These are phyloP conservation scores for Macrotis lagotis DNA, from an alignment of 2,113 vertebrate species.

Conservation along the genomic window DNA sequence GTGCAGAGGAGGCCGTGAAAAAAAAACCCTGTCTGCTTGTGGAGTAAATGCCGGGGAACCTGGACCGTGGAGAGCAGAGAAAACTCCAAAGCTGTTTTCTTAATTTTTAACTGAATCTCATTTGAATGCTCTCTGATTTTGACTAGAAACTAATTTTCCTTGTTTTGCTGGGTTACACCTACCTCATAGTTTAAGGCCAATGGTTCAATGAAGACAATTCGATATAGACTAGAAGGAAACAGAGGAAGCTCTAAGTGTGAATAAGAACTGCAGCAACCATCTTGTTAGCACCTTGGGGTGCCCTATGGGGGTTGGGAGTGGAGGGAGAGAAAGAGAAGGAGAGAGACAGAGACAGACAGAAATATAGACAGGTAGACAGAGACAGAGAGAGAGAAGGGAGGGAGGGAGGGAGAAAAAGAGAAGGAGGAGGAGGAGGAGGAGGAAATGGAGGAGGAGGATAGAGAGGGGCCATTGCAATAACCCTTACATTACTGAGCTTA, in stretches of 20 bases:
- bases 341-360: no score
- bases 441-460: background rate
- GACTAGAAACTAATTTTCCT: background rate
- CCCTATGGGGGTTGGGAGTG: background rate
- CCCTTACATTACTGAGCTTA: background rate
- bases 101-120: background rate
- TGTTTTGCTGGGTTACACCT: background rate
- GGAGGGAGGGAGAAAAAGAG: no score
- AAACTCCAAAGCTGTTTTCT: background rate
- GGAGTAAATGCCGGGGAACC: background rate
- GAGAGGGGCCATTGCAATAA: background rate
- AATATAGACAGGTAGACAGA: no score
- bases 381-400: no score
- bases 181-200: background rate
- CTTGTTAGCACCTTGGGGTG: background rate
- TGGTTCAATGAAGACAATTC: background rate
- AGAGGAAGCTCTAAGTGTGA: background rate
- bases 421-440: no score
- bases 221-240: background rate
- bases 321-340: no score
- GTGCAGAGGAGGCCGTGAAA: background rate
- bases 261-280: background rate
- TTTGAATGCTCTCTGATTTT: background rate
- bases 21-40: background rate
- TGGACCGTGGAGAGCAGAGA: background rate